Evolutionary conservation across 30 jellyfish, hydroid and myxozoan species (phyloP).

Genomic region (Aurelia sp.): DNA sequence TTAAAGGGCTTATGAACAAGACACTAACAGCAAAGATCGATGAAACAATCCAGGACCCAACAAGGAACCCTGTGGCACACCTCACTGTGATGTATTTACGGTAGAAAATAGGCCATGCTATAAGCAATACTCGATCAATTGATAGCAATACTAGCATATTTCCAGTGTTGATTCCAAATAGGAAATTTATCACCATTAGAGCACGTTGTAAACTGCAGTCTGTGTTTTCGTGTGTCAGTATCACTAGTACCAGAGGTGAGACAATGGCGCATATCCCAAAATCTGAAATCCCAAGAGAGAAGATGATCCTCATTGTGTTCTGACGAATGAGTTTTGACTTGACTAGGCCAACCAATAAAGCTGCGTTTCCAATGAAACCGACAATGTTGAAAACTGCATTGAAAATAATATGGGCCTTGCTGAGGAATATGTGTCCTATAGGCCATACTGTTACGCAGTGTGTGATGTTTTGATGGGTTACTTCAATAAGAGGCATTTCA

Average conservation of each 20-base stretch:
- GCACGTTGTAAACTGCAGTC: conserved; percentile 12
- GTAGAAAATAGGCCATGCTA: conserved; percentile 50
- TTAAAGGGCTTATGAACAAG: conserved; percentile 22
- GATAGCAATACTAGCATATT: conserved; percentile 45
- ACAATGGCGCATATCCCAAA: conserved; percentile 38
- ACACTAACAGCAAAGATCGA: neutral
- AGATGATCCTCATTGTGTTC: conserved; percentile 44
- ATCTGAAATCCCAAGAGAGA: conserved; percentile 53
- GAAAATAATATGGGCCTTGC: neutral
- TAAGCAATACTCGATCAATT: conserved; percentile 39
- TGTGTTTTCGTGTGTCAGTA: neutral
- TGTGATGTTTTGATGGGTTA: conserved; percentile 39
- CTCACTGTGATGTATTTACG: conserved; percentile 35
- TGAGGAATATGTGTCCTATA: conserved; percentile 22
- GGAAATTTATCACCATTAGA: conserved; percentile 6
- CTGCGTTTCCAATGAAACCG: conserved; percentile 20
- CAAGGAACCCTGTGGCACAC: neutral
- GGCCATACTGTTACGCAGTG: conserved; percentile 68
- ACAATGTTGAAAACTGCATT: conserved; percentile 5
- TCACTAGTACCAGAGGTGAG: conserved; percentile 8
- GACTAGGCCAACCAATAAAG: conserved; percentile 38
- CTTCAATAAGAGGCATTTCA: conserved; percentile 6
- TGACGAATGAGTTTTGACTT: conserved; percentile 50
- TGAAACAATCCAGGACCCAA: conserved; percentile 43
- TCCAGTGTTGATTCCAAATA: conserved; percentile 50